These are phyloP conservation scores for Eupsittula cactorum DNA, from an alignment of 2,113 vertebrate species.

Conservation along the genomic window DNA sequence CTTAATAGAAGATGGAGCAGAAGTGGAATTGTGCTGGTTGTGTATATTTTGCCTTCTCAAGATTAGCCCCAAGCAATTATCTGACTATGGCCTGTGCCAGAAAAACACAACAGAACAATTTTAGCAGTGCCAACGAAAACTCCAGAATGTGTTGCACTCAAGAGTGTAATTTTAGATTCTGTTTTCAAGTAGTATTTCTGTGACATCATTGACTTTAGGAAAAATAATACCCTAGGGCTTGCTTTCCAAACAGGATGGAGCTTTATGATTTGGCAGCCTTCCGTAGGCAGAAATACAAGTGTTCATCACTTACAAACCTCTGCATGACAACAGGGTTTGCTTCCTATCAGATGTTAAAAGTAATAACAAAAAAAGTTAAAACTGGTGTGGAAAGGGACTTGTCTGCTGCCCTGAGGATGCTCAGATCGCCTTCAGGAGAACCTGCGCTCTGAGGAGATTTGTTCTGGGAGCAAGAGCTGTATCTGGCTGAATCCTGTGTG, in stretches of 20 bases:
- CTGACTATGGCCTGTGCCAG: slow-evolving; percentile 56
- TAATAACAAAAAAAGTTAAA: background rate
- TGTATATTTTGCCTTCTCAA: slow-evolving; percentile 62
- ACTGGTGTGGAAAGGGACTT: background rate
- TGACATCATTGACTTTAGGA: slow-evolving; percentile 67
- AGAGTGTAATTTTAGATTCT: slow-evolving; percentile 71
- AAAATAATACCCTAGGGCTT: slow-evolving; percentile 69
- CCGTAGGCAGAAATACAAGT: slow-evolving; percentile 18
- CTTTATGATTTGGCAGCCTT: slow-evolving; percentile 70
- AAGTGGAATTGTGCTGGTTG: slow-evolving; percentile 50
- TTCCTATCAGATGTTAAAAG: slow-evolving; percentile 18
- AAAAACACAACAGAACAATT: slow-evolving; percentile 67
- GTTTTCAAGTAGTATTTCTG: slow-evolving; percentile 71
- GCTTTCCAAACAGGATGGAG: slow-evolving; percentile 65
- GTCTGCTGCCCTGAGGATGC: background rate
- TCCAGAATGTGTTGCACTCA: slow-evolving; percentile 60
- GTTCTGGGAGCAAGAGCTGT: background rate
- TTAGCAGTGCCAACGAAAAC: slow-evolving; percentile 69
- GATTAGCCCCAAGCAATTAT: slow-evolving; percentile 67
- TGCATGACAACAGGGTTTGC: slow-evolving; percentile 18
- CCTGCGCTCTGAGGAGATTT: background rate
- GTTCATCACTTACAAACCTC: slow-evolving; percentile 24
- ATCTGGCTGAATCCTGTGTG: background rate
- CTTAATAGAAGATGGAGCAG: slow-evolving; percentile 49
- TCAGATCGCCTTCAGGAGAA: background rate